Evolutionary conservation across 30 jellyfish, hydroid and myxozoan species (phyloP).

Genomic region (Rhopilema esculentum): DNA sequence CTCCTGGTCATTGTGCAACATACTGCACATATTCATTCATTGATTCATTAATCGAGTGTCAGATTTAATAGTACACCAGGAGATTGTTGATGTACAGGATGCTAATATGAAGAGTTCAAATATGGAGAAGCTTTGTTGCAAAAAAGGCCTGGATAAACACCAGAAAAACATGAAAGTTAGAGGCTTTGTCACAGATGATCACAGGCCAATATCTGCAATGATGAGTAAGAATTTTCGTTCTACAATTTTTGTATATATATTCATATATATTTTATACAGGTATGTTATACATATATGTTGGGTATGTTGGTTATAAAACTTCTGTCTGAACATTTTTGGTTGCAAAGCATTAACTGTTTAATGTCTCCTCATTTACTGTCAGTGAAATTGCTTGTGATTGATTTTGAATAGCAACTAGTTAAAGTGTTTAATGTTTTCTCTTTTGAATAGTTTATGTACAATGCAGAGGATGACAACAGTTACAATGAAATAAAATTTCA

Average conservation of each 20-base stretch:
- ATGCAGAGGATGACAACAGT: background rate
- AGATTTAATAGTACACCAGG: background rate
- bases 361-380: too few species aligned
- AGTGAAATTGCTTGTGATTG: background rate
- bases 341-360: too few species aligned
- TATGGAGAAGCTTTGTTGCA: too few species aligned
- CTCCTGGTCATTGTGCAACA: too few species aligned
- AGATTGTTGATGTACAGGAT: background rate
- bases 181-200: slow-evolving; percentile 15
- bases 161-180: background rate
- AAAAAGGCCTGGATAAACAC: background rate
- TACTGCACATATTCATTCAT: slow-evolving; percentile 20
- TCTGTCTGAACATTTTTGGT: too few species aligned
- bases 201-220: slow-evolving; percentile 18
- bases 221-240: slow-evolving; percentile 7
- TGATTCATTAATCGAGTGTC: background rate
- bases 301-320: background rate
- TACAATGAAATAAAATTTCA: slow-evolving; percentile 9
- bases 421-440: background rate
- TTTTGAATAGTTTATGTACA: background rate
- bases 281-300: background rate
- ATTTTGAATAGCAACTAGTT: background rate
- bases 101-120: background rate
- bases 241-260: background rate
- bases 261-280: background rate